Evolutionary conservation across 2,888 invertebrate genomes (phyloP), one percentile per base, ranked within the genome.

Genomic region (Myopa tessellatipennis): DNA sequence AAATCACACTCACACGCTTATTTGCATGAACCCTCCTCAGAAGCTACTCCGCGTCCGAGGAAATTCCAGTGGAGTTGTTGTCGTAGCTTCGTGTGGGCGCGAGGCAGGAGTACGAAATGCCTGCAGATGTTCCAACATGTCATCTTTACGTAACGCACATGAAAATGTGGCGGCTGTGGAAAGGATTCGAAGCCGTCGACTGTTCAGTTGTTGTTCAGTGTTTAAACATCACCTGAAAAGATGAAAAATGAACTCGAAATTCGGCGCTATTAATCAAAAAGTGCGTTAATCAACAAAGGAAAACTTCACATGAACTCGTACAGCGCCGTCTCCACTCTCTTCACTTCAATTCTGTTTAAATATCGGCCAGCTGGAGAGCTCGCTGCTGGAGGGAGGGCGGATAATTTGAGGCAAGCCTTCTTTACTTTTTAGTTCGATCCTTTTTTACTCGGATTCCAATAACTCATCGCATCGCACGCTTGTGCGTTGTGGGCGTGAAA

Each of bases 181-280:
- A 45, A 45, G 45, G 45, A 45, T 45, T 45, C 45, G 45, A 45
- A 45, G 45, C 26, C 26, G 26, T 26, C 26, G 26, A 26, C 26
- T 26, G 26, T 26, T 45, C 45, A 3, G 45, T 45, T 45, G 7
- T 6, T 45, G 6, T 45, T 45, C 45, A 45, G 7, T 8, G 10
- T 26, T 26, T 26, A 6, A 45, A 45, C 45, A 45, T 45, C 45
- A 45, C 45, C 7, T 45, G 45, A 10, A 45, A 45, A 36, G 4
- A 70, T 75, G 60, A 75, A 75, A 75, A 75, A 75, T 75, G 75
- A 75, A 69, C 75, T 58, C 69, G 40, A 68, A 60, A 75, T 75
- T 75, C 69, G 69, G 75, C 65, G 60, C 69, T 45, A 75, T 75
- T 75, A 75, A 75, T 75, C 75, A 75, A 69, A 26, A 69, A 38